Percentiles rank a stretch among this genome's conserved stretches.
Evolutionary conservation across 2,113 vertebrate species (phyloP).

Genomic region (Pionites leucogaster): DNA sequence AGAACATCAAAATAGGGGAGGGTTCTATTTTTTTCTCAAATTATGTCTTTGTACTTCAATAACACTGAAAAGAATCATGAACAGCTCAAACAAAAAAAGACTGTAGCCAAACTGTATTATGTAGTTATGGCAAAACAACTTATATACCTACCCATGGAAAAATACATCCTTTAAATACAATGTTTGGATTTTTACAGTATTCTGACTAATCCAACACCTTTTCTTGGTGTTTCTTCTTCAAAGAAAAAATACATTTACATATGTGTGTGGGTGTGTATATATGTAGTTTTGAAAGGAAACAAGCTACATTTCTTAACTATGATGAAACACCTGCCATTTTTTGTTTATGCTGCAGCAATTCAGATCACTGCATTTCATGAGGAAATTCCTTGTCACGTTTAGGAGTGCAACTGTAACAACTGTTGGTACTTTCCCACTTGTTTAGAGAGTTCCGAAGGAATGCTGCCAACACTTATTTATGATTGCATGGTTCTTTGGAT

Average conservation of each 20-base stretch:
- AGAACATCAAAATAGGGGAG: background rate
- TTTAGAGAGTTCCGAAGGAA: background rate
- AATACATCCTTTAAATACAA: background rate
- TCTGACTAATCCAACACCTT: background rate
- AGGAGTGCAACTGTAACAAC: background rate
- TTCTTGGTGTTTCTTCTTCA: background rate
- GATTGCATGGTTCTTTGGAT: accelerated
- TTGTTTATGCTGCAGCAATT: background rate
- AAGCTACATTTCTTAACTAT: background rate
- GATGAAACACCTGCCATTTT: background rate
- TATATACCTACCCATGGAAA: background rate
- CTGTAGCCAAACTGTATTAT: background rate
- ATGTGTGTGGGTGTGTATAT: background rate
- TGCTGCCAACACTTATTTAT: background rate
- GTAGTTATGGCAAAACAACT: background rate
- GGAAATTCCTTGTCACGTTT: background rate
- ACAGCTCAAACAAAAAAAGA: background rate
- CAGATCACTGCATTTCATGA: background rate
- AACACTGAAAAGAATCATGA: background rate
- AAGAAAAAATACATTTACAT: background rate
- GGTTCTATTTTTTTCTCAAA: background rate
- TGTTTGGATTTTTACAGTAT: background rate
- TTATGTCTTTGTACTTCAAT: background rate
- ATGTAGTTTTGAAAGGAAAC: background rate
- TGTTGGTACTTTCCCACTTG: background rate